Evolutionary conservation across 2,888 invertebrate species (phyloP), one percentile per base, ranked within the genome.

Genomic region (Nomada ruficornis): DNA sequence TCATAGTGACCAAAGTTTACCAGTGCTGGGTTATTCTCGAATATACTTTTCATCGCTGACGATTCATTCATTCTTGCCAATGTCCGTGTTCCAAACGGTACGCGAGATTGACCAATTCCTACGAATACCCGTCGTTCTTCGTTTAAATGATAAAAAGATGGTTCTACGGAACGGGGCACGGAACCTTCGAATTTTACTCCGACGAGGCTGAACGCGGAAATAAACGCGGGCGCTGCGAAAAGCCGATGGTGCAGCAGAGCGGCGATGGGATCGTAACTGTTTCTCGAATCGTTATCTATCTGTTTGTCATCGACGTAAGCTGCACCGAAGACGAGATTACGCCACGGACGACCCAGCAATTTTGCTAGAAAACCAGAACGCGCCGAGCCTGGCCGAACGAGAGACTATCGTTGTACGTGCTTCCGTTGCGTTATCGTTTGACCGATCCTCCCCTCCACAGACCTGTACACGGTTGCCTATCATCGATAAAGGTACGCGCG

Each of bases 341-440:
- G 72, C 59, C 55, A 68, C 29, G 65, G 59, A 57, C 67, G 80
- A 73, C 26, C 47, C 62, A 60, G 60, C 63, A 76, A 84, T 84
- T 86, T 85, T 63, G 74, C 64, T 67, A 73, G 76, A 77, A 86
- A 84, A 79, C 70, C 71, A 77, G 75, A 81, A 77, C 78, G 59
- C 57, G 44, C 18, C 57, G 50, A 26, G 60, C 50, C 15, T 47
- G 59, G 20, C 77, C 87, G 87, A 84, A 79, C 57, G 77, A 63
- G 82, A 79, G 77, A 23, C 71, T 85, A 82, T 80, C 75, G 77
- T 52, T 60, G 73, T 76, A 86, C 86, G 84, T 79, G 76, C 82
- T 84, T 86, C 85, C 80, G 80, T 80, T 84, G 82, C 85, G 85
- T 86, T 86, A 86, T 86, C 86, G 63, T 80, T 70, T 75, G 74